Conservation (phyloP, 2,888 invertebrate genomes). For the Bembecia ichneumoniformis region DNA sequence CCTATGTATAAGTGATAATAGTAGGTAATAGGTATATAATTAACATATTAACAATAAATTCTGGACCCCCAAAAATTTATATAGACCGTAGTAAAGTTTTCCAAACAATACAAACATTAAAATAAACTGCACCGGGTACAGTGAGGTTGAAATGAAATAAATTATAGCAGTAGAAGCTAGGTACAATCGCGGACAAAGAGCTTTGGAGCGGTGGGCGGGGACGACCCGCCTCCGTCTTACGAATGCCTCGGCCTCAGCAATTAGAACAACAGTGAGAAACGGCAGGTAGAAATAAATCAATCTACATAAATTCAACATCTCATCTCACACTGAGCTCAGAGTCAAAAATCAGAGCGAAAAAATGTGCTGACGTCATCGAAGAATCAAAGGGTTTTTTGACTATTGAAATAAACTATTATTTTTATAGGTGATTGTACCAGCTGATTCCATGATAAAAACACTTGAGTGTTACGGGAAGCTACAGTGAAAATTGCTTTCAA, state of each 20-base stretch:
- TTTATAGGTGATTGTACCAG: too few relatives aligned
- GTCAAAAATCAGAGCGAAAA: background rate
- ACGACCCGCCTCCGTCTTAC: conserved; percentile 53
- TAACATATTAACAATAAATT: too few relatives aligned
- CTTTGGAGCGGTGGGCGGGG: conserved; percentile 46
- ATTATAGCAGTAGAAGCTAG: conserved; percentile 21
- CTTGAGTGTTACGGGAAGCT: too few relatives aligned
- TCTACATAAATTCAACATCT: conserved; percentile 35
- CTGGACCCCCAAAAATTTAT: background rate
- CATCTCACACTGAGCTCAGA: background rate
- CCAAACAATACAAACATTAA: conserved; percentile 57
- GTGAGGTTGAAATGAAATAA: conserved; percentile 36
- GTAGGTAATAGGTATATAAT: too few relatives aligned
- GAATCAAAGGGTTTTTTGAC: too few relatives aligned
- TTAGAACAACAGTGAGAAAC: conserved; percentile 46
- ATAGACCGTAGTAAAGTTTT: conserved; percentile 29
- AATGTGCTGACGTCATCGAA: conserved; percentile 3
- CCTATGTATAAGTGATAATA: too few relatives aligned
- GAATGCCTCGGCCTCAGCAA: conserved; percentile 27
- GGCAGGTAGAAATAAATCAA: conserved; percentile 49
- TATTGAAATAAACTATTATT: too few relatives aligned
- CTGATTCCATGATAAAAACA: too few relatives aligned
- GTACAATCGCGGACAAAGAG: conserved; percentile 49
- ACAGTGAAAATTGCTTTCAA: too few relatives aligned
- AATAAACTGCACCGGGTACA: conserved; percentile 48